Conservation (phyloP, 2,113 vertebrate genomes). For the Scortum barcoo region DNA sequence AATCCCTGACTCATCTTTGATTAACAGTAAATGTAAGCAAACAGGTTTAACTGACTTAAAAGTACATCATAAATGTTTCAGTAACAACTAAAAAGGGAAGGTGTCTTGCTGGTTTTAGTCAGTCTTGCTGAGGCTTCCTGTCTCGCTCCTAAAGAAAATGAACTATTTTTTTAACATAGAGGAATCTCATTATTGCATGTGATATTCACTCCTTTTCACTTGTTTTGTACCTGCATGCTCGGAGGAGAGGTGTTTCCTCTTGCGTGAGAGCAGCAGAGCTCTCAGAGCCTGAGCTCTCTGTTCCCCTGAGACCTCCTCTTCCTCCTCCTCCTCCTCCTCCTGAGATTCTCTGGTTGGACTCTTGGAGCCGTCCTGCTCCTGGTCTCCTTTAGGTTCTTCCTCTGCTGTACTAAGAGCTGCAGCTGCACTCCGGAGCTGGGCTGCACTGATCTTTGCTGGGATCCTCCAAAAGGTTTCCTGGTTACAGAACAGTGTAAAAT, state of each 20-base stretch:
- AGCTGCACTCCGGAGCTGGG: slow-evolving; percentile 84
- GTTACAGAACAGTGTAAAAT: slow-evolving; percentile 3
- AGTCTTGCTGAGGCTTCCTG: not conserved
- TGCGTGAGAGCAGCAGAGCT: slow-evolving; percentile 79
- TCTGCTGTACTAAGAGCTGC: slow-evolving; percentile 77
- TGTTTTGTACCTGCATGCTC: slow-evolving; percentile 64
- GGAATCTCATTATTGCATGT: not conserved
- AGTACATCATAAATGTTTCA: not conserved
- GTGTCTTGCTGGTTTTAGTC: not conserved
- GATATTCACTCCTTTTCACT: not conserved
- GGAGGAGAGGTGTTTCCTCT: slow-evolving; percentile 71
- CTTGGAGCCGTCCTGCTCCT: slow-evolving; percentile 29
- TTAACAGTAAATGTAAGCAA: not conserved
- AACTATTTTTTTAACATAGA: not conserved
- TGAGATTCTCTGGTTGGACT: slow-evolving; percentile 37
- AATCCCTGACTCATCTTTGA: not conserved
- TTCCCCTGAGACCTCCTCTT: slow-evolving; percentile 59
- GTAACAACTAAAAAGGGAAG: not conserved
- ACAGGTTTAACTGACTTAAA: not conserved
- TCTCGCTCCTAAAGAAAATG: not conserved
- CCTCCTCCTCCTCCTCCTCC: slow-evolving; percentile 16
- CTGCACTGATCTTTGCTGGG: slow-evolving; percentile 84
- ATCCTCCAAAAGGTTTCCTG: slow-evolving; percentile 98
- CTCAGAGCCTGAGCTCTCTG: slow-evolving; percentile 81
- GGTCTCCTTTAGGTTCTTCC: slow-evolving; percentile 36